Evolutionary conservation across 2,797 vertebrate genomes (phyloP).

Genomic region (Anniella stebbinsi): DNA sequence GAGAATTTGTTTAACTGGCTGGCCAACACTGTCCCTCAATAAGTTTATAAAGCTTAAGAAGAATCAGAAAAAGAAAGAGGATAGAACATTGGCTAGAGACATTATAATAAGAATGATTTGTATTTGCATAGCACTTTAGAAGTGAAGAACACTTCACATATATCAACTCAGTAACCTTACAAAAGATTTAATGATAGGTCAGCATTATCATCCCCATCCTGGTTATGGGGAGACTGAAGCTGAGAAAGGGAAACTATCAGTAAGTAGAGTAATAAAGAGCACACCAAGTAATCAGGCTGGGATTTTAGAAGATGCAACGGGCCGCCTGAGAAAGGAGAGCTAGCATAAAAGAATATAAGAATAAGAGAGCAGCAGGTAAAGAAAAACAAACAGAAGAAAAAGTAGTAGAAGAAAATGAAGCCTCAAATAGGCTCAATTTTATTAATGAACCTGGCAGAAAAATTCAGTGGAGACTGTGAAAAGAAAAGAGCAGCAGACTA

Average conservation of each 20-base stretch:
- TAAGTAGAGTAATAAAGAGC: background rate
- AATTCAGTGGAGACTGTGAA: background rate
- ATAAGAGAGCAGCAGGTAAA: background rate
- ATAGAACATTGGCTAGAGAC: background rate
- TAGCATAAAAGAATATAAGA: background rate
- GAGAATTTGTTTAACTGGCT: background rate
- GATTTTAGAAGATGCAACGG: background rate
- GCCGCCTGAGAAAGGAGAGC: background rate
- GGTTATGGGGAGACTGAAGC: background rate
- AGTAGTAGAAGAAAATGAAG: no score
- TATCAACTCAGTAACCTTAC: background rate
- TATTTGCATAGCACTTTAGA: background rate
- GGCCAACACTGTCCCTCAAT: background rate
- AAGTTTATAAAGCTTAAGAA: background rate
- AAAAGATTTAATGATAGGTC: slow-evolving; percentile 4
- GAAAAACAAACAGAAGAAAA: background rate
- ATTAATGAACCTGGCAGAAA: background rate
- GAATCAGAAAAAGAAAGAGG: background rate
- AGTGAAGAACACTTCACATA: background rate
- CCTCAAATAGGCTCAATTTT: background rate
- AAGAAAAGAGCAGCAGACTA: background rate
- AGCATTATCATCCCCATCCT: background rate
- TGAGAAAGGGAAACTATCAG: background rate
- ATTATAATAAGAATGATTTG: background rate
- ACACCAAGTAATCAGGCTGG: background rate